Percentiles rank a stretch among this genome's conserved stretches.
These are phyloP conservation scores for Chondrosia reniformis DNA, from an alignment of 37 sponge, comb jelly and placozoan species.

Conservation along the genomic window DNA sequence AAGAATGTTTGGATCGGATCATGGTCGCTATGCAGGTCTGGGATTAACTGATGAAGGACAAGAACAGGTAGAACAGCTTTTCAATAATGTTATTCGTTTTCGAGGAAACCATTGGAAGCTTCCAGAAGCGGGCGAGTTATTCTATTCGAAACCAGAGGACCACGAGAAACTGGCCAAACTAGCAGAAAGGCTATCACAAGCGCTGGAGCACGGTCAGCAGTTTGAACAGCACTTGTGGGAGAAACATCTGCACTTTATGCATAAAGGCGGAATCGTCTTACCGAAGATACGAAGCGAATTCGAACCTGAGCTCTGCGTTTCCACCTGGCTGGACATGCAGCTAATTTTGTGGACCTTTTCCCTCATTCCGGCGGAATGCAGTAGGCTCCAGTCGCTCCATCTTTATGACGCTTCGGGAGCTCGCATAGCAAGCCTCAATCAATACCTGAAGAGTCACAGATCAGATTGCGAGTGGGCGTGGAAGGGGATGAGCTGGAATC, in stretches of 20 bases:
- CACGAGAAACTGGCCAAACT: conserved; percentile 37
- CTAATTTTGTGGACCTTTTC: conserved; percentile 69
- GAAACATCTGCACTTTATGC: conserved; percentile 78
- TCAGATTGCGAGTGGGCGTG: conserved; percentile 79
- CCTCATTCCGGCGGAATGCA: conserved; percentile 34
- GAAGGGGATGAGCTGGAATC: conserved; percentile 87
- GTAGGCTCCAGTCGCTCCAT: conserved; percentile 74
- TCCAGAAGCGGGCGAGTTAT: conserved; percentile 39
- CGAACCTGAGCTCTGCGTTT: conserved; percentile 86
- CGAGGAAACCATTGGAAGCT: conserved; percentile 29
- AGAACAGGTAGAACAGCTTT: conserved; percentile 62
- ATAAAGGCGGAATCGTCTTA: conserved; percentile 67
- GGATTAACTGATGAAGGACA: conserved; percentile 67
- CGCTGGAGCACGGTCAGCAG: conserved; percentile 63
- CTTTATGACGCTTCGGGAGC: conserved; percentile 94
- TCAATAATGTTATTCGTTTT: conserved; percentile 50
- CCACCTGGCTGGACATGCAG: conserved; percentile 89
- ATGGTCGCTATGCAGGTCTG: conserved; percentile 9
- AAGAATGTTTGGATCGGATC: neutral
- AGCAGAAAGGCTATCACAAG: conserved; percentile 55
- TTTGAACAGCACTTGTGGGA: conserved; percentile 80
- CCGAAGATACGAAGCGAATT: conserved; percentile 50
- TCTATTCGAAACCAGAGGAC: conserved; percentile 26
- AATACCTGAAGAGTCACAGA: conserved; percentile 79
- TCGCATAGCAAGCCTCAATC: conserved; percentile 84